phyloP scores from a whole-genome alignment of 2,888 invertebrate species.

The Phyllotreta striolata region DNA sequence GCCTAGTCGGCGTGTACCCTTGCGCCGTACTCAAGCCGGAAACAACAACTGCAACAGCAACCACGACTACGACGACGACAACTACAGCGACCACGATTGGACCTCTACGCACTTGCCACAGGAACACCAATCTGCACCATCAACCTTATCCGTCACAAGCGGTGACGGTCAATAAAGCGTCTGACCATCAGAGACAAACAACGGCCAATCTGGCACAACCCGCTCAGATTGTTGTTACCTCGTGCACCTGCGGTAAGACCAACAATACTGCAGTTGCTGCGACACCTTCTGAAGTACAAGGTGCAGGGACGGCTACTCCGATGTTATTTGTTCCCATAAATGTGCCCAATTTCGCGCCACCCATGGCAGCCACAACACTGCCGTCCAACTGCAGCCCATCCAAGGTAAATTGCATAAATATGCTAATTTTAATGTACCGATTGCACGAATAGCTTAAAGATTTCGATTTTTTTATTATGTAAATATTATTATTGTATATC shows the following conservation, averaged over 20 bases:
- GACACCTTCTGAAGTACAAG: conserved; percentile 33
- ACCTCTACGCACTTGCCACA: conserved; percentile 42
- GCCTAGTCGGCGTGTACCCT: conserved; percentile 66
- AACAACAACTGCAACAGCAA: conserved; percentile 22
- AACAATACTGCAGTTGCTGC: conserved; percentile 36
- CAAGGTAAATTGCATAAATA: conserved; percentile 54
- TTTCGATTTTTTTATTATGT: too few relatives aligned
- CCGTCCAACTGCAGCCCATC: conserved; percentile 60
- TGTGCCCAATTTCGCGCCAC: conserved; percentile 61
- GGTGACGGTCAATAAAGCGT: conserved; percentile 37
- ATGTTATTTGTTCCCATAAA: conserved; percentile 64
- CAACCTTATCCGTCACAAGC: conserved; percentile 43
- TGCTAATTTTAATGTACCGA: conserved; percentile 34
- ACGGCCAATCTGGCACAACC: conserved; percentile 49
- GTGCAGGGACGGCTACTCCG: conserved; percentile 49
- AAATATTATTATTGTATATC: too few relatives aligned
- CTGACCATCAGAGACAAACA: conserved; percentile 38
- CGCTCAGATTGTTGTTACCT: conserved; percentile 54
- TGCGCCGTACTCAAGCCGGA: conserved; percentile 65
- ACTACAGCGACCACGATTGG: conserved; percentile 35
- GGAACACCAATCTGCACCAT: conserved; percentile 39
- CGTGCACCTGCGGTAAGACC: conserved; percentile 56
- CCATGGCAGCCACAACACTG: conserved; percentile 56
- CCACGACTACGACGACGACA: conserved; percentile 25
- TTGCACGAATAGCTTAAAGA: not conserved